Conservation (phyloP, 2,797 vertebrate species). For the Gobio occitaniae region DNA sequence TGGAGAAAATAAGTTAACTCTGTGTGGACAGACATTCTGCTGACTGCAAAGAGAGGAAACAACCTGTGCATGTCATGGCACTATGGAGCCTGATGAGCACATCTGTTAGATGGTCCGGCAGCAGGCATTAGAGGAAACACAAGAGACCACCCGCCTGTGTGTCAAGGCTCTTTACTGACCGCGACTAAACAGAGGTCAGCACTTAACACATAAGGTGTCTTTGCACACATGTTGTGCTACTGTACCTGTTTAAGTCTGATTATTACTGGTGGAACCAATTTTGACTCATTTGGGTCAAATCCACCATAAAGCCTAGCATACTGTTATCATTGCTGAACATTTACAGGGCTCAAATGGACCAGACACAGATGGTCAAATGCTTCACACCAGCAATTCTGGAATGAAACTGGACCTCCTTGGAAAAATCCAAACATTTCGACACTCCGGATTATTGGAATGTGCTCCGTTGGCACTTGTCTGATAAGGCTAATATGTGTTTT, state of each 20-base stretch:
- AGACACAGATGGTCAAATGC: not conserved
- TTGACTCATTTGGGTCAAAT: conserved; percentile 15
- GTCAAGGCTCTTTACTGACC: conserved; percentile 11
- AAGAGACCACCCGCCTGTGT: conserved; percentile 15
- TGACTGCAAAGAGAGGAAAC: conserved; percentile 35
- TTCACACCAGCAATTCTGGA: not conserved
- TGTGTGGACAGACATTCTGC: conserved; percentile 18
- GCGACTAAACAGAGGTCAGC: conserved; percentile 24
- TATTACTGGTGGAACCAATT: not conserved
- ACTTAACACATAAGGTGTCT: not conserved
- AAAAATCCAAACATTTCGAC: not conserved
- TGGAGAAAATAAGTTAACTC: conserved; percentile 14
- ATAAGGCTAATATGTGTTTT: conserved; percentile 32
- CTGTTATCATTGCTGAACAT: not conserved
- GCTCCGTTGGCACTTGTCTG: conserved; percentile 9
- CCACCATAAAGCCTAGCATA: not conserved
- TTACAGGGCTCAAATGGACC: not conserved
- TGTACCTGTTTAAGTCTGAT: not conserved
- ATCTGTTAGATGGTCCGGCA: conserved; percentile 39
- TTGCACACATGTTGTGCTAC: not conserved
- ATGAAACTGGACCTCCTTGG: not conserved
- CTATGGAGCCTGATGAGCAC: conserved; percentile 26
- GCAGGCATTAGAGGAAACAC: conserved; percentile 19
- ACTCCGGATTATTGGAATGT: conserved; percentile 12
- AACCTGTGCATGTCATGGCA: conserved; percentile 14